Base-by-base conservation (phyloP, 2,888 invertebrate genomes). In the Hoplodrina ambigua region DNA sequence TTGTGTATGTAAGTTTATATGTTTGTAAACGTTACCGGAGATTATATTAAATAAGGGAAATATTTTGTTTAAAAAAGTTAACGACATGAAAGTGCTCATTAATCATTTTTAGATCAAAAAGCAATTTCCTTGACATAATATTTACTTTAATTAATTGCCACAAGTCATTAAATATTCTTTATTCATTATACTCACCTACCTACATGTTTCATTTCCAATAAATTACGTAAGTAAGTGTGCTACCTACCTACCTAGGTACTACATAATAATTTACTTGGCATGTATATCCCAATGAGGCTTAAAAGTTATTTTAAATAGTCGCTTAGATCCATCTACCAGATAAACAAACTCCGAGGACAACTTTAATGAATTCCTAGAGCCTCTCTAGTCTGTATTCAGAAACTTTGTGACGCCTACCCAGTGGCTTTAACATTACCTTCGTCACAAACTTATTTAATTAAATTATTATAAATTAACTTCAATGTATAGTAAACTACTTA, bases 371-470 rank as follows among this genome's bases (percentile, higher is more conserved):
- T 66, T 53, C 68, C 56, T 55, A 65, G 63, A 41, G 50, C 44
- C 25, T 30, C 10, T 30, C 13, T 17, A 65, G 25, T 49, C 44
- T 55, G 67, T n/a, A 10, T 4, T 25, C 30, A 41, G 46, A 59
- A 75, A 75, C 56, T 72, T 71, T 60, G 19, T 41, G 25, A 54
- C 54, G 46, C 60, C 46, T 46, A 46, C 17, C 46, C 53, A 44
- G 37, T 33, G 58, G 30, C 30, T 41, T 20, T n/a, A 54, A 49
- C 30, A 37, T 64, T 25, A 69, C 75, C 81, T 72, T 78, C 69
- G 33, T 70, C 72, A 76, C 57, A 30, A 81, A 79, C 72, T 76
- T 66, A 66, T 71, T 80, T 46, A 75, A 79, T 81, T 69, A 65
- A 72, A 69, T 50, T 61, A 72, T 60, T 68, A 54, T 53, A 56